These are phyloP conservation scores for Fulmarus glacialis DNA, from an alignment of 2,113 vertebrate species.

Conservation along the genomic window DNA sequence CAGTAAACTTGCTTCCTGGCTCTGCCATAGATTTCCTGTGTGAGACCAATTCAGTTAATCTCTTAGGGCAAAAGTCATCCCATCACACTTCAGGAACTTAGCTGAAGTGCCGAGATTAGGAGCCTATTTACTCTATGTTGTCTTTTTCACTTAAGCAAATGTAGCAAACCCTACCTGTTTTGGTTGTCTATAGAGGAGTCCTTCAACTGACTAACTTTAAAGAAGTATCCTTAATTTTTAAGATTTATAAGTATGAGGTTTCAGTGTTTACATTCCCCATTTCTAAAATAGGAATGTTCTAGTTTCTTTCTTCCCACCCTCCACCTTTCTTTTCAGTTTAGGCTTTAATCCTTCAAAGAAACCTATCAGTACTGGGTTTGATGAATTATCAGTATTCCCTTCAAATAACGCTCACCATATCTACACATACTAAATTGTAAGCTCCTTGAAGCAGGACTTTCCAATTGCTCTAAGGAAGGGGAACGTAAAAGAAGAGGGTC, in stretches of 20 bases:
- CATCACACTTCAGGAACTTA: slow-evolving; percentile 1
- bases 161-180: background rate
- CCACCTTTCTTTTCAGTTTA: background rate
- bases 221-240: background rate
- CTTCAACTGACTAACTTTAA: background rate
- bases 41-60: slow-evolving; percentile 54
- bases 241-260: background rate
- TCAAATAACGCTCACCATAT: background rate
- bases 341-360: background rate
- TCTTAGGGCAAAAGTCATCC: slow-evolving; percentile 63
- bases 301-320: background rate
- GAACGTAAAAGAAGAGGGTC: background rate
- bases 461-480: background rate
- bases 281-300: background rate
- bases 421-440: background rate
- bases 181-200: background rate
- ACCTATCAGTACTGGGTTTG: background rate
- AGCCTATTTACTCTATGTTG: background rate
- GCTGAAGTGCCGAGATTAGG: background rate
- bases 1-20: slow-evolving; percentile 41
- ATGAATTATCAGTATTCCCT: background rate
- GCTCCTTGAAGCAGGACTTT: background rate
- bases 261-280: background rate
- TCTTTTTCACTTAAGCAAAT: background rate
- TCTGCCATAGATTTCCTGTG: slow-evolving; percentile 52